Conservation (phyloP, 2,888 invertebrate species). For the Metacarcinus magister region DNA sequence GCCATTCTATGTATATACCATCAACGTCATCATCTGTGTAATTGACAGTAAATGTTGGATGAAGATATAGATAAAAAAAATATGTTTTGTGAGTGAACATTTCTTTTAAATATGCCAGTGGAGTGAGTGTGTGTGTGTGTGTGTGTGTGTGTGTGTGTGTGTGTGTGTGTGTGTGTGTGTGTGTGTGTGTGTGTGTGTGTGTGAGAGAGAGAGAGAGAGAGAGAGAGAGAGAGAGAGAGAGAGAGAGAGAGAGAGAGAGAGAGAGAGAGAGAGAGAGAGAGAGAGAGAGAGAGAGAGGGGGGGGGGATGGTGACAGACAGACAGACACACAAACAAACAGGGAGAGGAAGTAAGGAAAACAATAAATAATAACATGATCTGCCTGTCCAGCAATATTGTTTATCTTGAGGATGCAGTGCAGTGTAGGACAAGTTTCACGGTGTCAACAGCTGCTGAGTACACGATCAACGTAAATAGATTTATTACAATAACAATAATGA, state of each 20-base stretch:
- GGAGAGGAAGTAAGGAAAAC: no score
- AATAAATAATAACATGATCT: no score
- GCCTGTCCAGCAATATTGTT: no score
- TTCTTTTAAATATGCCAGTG: not conserved
- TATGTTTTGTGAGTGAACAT: not conserved
- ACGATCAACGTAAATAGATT: no score
- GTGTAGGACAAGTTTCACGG: no score
- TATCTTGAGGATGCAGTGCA: no score
- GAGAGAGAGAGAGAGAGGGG: not conserved
- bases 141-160: no score
- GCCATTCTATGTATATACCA: not conserved
- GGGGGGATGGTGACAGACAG: not conserved
- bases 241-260: not conserved
- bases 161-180: no score
- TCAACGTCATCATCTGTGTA: not conserved
- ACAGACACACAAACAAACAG: not conserved
- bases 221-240: not conserved
- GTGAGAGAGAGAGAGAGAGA: not conserved
- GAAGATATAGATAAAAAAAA: not conserved
- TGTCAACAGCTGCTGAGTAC: no score
- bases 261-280: not conserved
- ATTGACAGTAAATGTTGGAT: not conserved
- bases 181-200: no score
- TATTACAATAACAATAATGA: no score
- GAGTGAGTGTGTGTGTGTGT: no score